Evolutionary conservation across 2,113 vertebrate genomes (phyloP), one percentile per base, ranked within the genome.

Genomic region (Phrynosoma platyrhinos): DNA sequence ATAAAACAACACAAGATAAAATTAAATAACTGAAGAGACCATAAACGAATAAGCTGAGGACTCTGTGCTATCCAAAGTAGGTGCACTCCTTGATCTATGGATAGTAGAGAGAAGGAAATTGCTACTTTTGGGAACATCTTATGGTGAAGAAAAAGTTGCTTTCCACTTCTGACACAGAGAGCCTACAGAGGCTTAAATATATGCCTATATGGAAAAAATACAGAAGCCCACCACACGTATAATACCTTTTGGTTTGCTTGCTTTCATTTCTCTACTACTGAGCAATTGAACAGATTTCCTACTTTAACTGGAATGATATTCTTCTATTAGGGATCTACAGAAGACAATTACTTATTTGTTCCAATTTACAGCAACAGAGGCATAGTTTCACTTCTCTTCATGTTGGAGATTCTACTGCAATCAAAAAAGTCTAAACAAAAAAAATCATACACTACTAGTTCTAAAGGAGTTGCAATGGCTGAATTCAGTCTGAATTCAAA

Each of bases 301-400:
- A 3, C 74, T 40, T 75, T 40, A 36, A 30, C 18, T 77, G 64
- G 71, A 76, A 75, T 91, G 80, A 64, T 1, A n/a, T 2, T 6
- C 3, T 87, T 82, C 72, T 47, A 88, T 77, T 0, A 68, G 0
- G 9, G 66, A 69, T 32, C 2, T 30, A 66, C 9, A 91, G 64
- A 62, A 62, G 16, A 62, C 55, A 62, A 14, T 62, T 62, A 62
- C 42, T 90, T 58, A 20, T 42, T n/a, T 3, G 8, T 42, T 53
- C 21, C 83, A 82, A 85, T 88, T 86, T 93, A 85, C 53, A 55
- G 42, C 4, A 32, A 84, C 78, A n/a, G 69, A 88, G 74, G 47
- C 42, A 69, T 84, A 87, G 18, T 10, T 87, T 83, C 89, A 88
- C 80, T 69, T 71, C 32, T 82, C 30, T 89, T 53, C 87, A 32